Evolutionary conservation across 2,797 vertebrate genomes (phyloP).

Genomic region (Manis crassicaudata): DNA sequence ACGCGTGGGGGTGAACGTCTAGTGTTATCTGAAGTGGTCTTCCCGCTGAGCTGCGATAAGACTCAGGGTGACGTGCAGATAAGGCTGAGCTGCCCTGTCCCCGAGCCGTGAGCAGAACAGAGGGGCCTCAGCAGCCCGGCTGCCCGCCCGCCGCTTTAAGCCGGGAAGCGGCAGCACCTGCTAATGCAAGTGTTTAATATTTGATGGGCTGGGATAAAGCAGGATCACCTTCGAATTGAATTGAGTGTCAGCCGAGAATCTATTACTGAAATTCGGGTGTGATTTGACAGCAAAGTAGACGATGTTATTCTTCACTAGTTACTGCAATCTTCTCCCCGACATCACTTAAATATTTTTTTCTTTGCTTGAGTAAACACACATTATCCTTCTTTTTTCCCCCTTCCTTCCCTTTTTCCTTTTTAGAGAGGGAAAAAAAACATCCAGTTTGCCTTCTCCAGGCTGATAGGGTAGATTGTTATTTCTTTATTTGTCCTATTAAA

Average conservation of each 20-base stretch:
- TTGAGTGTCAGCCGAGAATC: slow-evolving; percentile 99
- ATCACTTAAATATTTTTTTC: slow-evolving; percentile 97
- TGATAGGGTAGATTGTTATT: slow-evolving; percentile 91
- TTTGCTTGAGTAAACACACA: slow-evolving; percentile 96
- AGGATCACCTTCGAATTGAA: slow-evolving; percentile 99
- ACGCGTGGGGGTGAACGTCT: slow-evolving; percentile 42
- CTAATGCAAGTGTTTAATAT: slow-evolving; percentile 99
- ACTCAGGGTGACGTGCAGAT: slow-evolving; percentile 93
- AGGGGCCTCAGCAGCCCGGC: slow-evolving; percentile 77
- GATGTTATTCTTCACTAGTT: slow-evolving; percentile 96
- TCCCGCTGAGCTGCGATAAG: slow-evolving; percentile 92
- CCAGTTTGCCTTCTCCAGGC: slow-evolving; percentile 84
- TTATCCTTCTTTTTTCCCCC: slow-evolving; percentile 92
- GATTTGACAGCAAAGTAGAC: slow-evolving; percentile 95
- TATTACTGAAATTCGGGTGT: slow-evolving; percentile 98
- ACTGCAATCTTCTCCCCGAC: slow-evolving; percentile 93
- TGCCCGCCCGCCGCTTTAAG: slow-evolving; percentile 88
- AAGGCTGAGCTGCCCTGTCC: slow-evolving; percentile 93
- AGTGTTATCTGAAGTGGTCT: slow-evolving; percentile 81
- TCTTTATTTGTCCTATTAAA: slow-evolving; percentile 93
- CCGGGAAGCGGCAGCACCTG: slow-evolving; percentile 89
- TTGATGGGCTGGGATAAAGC: slow-evolving; percentile 99
- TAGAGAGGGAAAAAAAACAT: slow-evolving; percentile 81
- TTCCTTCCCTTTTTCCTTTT: slow-evolving; percentile 84
- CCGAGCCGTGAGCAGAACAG: slow-evolving; percentile 76